Percentiles rank a stretch among this genome's conserved stretches.
Conservation (phyloP, 64 coral and sea anemone species). For the Pocillopora verrucosa region DNA sequence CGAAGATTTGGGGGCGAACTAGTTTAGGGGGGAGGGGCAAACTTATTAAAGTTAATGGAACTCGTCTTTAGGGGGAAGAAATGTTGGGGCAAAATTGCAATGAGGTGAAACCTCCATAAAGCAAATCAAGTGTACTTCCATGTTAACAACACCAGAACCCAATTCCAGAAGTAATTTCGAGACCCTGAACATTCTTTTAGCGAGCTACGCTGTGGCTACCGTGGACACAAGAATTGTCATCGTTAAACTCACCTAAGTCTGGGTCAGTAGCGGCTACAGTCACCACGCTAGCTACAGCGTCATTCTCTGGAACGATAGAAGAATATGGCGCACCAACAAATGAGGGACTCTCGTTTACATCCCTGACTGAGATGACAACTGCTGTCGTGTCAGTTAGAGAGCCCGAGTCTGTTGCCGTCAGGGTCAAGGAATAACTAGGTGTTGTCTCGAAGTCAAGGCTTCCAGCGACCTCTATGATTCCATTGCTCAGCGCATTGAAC, state of each 20-base stretch:
- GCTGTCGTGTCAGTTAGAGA: constrained; percentile 14
- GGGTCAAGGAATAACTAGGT: constrained; percentile 33
- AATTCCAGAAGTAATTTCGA: too few relatives aligned
- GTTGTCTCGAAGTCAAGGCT: constrained; percentile 51
- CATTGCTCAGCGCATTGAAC: constrained; percentile 35
- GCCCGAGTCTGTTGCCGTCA: constrained; percentile 39
- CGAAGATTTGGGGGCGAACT: too few relatives aligned
- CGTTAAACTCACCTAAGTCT: constrained; percentile 22
- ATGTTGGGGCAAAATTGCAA: too few relatives aligned
- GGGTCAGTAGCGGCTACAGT: constrained; percentile 47
- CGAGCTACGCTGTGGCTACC: too few relatives aligned
- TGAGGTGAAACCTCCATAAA: too few relatives aligned
- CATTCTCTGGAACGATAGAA: constrained; percentile 41
- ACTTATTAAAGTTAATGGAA: too few relatives aligned
- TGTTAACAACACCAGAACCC: too few relatives aligned
- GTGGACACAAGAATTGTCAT: not conserved
- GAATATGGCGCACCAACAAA: constrained; percentile 50
- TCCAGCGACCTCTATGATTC: constrained; percentile 45
- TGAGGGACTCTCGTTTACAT: constrained; percentile 32
- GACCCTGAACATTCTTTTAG: too few relatives aligned
- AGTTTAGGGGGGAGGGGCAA: too few relatives aligned
- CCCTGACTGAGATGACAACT: constrained; percentile 25
- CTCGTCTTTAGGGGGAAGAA: too few relatives aligned
- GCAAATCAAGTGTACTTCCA: too few relatives aligned
- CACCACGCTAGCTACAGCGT: constrained; percentile 48